Conservation (phyloP, 1,140 invertebrate genomes). For the Bombus balteatus region DNA sequence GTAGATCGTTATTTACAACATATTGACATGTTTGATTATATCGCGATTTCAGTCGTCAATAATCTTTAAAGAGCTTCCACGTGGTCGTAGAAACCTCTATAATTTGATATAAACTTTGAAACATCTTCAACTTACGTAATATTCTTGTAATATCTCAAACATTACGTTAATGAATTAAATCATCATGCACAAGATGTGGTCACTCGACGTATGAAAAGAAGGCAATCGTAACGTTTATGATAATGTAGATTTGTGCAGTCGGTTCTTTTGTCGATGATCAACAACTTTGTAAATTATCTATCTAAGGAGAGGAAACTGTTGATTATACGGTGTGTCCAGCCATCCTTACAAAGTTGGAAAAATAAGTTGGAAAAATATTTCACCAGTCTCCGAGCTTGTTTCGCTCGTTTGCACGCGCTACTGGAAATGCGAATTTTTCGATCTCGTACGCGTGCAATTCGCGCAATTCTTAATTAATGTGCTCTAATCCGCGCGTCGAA, state of each 20-base stretch:
- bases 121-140: constrained; percentile 65
- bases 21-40: constrained; percentile 71
- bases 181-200: constrained; percentile 57
- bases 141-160: constrained; percentile 62
- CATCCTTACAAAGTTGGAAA: constrained; percentile 74
- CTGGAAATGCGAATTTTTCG: not conserved
- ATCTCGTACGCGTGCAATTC: not conserved
- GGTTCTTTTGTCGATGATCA: constrained; percentile 43
- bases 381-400: constrained; percentile 22
- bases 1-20: constrained; percentile 75
- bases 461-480: constrained; percentile 23
- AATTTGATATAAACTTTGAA: constrained; percentile 68
- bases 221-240: constrained; percentile 61
- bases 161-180: constrained; percentile 45
- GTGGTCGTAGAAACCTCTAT: constrained; percentile 46
- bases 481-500: not conserved
- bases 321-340: constrained; percentile 35
- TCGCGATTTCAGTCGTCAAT: constrained; percentile 68
- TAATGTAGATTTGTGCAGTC: constrained; percentile 72
- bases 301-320: constrained; percentile 51
- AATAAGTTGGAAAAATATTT: constrained; percentile 69
- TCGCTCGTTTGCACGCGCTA: not conserved
- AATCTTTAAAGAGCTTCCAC: constrained; percentile 55
- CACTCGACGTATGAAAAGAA: constrained; percentile 65
- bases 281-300: constrained; percentile 52